phyloP scores from a whole-genome alignment of 2,113 vertebrate species.

The Murina feae region DNA sequence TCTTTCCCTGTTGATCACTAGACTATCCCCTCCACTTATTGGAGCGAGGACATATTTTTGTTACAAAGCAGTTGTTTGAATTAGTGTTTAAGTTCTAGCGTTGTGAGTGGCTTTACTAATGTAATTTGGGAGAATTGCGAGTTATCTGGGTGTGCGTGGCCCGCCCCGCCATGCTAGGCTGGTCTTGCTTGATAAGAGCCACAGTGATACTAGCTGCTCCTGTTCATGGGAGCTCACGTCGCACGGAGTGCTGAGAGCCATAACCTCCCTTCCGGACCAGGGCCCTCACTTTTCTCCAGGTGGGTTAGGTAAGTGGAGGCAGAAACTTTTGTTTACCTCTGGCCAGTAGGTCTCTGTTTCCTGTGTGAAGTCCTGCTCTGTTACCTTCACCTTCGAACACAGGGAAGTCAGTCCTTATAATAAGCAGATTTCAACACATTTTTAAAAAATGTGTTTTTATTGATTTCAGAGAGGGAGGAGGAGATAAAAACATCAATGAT shows the following conservation, averaged over 20 bases:
- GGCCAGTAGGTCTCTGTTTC: neutral
- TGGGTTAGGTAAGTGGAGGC: neutral
- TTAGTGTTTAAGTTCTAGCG: slow-evolving; percentile 42
- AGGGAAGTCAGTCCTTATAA: neutral
- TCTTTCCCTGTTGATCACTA: slow-evolving; percentile 1
- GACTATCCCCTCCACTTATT: neutral
- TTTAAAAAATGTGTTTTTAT: too few relatives aligned
- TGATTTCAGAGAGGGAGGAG: too few relatives aligned
- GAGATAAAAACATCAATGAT: too few relatives aligned
- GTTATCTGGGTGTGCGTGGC: neutral
- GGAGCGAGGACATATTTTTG: neutral
- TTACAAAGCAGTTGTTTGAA: neutral
- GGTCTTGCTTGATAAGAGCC: neutral
- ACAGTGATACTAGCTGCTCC: neutral
- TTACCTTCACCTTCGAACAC: neutral
- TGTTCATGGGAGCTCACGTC: neutral
- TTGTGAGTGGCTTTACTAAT: slow-evolving; percentile 16
- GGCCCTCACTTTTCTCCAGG: neutral
- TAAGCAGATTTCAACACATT: neutral
- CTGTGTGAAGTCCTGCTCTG: neutral
- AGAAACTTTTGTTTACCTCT: slow-evolving; percentile 15
- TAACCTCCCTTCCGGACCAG: neutral
- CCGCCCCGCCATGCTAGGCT: neutral
- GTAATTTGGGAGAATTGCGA: neutral
- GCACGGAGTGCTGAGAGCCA: neutral